phyloP scores from a whole-genome alignment of 2,797 vertebrate genomes.

The Enteromius argenteus region DNA sequence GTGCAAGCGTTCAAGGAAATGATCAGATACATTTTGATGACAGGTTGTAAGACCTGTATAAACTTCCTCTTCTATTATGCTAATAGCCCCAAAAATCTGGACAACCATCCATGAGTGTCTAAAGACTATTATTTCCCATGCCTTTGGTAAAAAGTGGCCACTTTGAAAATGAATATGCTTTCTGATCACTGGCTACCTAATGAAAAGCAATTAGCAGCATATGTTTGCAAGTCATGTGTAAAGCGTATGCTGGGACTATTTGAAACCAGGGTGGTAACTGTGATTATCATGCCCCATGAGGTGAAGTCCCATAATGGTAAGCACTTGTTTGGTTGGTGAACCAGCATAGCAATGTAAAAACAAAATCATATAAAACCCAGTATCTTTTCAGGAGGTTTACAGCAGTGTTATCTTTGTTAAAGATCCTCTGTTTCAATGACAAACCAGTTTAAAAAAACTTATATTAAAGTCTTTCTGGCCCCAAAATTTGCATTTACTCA shows the following conservation, averaged over 20 bases:
- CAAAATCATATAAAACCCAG: too few species aligned
- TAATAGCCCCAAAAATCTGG: conserved; percentile 64
- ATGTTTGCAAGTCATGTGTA: conserved; percentile 65
- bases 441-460: neutral
- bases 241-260: conserved; percentile 62
- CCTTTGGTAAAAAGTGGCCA: conserved; percentile 59
- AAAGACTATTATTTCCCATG: conserved; percentile 61
- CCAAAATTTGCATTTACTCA: neutral
- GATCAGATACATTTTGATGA: conserved; percentile 53
- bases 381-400: neutral
- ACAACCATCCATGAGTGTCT: conserved; percentile 67
- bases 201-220: conserved; percentile 72
- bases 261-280: conserved; percentile 56
- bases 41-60: conserved; percentile 52
- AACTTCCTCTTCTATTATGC: conserved; percentile 62
- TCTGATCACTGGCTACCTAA: conserved; percentile 67
- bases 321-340: neutral
- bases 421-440: conserved; percentile 13
- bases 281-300: conserved; percentile 50
- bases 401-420: conserved; percentile 30
- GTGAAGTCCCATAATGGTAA: neutral
- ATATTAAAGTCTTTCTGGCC: neutral
- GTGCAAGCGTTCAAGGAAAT: conserved; percentile 51
- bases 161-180: conserved; percentile 63
- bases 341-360: neutral